A percentile compares a stretch with the other conserved stretches of the same genome.
phyloP scores from a whole-genome alignment of 2,797 vertebrate species.

The Fistularia commersonii region DNA sequence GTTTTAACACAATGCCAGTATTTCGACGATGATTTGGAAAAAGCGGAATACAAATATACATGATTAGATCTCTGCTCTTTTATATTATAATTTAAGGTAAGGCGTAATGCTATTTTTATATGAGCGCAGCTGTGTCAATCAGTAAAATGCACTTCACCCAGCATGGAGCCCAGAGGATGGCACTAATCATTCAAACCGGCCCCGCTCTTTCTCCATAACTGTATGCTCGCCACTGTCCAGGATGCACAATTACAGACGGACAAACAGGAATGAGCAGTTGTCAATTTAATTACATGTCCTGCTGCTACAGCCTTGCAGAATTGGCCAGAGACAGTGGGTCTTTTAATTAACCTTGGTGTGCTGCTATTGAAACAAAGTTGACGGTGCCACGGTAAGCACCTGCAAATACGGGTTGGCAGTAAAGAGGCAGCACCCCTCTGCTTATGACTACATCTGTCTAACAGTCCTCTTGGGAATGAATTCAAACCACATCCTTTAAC shows the following conservation, averaged over 20 bases:
- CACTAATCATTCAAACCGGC: constrained; percentile 42
- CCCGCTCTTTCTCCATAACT: constrained; percentile 14
- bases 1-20: too few species aligned
- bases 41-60: background rate
- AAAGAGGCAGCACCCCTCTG: constrained; percentile 20
- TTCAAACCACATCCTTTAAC: too few species aligned
- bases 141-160: constrained; percentile 23
- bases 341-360: constrained; percentile 70
- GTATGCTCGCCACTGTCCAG: constrained; percentile 17
- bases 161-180: constrained; percentile 34
- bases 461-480: too few species aligned
- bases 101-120: too few species aligned
- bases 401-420: constrained; percentile 45
- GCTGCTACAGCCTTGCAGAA: constrained; percentile 31
- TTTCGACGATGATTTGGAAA: too few species aligned
- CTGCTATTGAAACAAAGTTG: constrained; percentile 43
- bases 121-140: constrained; percentile 22
- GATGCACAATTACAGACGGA: constrained; percentile 13
- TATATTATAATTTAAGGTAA: too few species aligned
- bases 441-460: too few species aligned
- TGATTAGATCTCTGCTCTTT: too few species aligned
- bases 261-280: constrained; percentile 68
- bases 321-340: constrained; percentile 36
- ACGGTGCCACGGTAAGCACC: constrained; percentile 34
- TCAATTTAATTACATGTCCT: constrained; percentile 70